Evolutionary conservation across 2,888 invertebrate genomes (phyloP).

Genomic region (Holacanthella duospinosa): DNA sequence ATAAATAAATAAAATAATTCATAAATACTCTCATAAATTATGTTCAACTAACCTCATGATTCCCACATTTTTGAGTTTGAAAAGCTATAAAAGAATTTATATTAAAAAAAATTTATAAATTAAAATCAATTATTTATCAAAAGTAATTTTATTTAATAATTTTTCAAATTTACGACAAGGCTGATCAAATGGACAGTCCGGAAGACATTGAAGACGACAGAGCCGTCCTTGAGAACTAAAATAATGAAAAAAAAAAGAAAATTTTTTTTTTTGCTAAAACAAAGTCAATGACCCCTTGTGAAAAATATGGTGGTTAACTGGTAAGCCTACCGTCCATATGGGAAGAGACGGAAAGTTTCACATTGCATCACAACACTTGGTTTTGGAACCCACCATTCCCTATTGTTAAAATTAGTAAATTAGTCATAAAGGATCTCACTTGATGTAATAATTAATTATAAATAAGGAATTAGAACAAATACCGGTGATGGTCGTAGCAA

Average conservation of each 20-base stretch:
- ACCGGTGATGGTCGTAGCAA: constrained; percentile 35
- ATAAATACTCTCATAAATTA: too few species aligned
- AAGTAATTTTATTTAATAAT: constrained; percentile 2
- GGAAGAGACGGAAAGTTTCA: constrained; percentile 32
- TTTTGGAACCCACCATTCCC: constrained; percentile 8
- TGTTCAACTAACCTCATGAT: too few species aligned
- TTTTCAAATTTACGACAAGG: constrained; percentile 7
- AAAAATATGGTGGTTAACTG: too few species aligned
- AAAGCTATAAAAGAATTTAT: constrained; percentile 13
- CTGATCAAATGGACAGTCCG: constrained; percentile 23
- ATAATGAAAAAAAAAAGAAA: neutral
- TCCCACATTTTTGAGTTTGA: constrained; percentile 23
- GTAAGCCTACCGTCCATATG: constrained; percentile 30
- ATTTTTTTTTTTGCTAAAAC: neutral
- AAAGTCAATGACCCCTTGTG: neutral
- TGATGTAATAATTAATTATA: too few species aligned
- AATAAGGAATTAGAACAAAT: constrained; percentile 24
- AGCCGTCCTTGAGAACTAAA: constrained; percentile 27
- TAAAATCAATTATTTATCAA: too few species aligned
- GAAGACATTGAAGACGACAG: constrained; percentile 28
- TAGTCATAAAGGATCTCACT: constrained; percentile 5
- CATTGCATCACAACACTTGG: constrained; percentile 19
- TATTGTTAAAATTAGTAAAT: neutral
- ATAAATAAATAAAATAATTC: too few species aligned
- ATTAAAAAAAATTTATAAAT: neutral